Evolutionary conservation across 2,888 invertebrate genomes (phyloP), one percentile per base, ranked within the genome.

Genomic region (Ischnus inquisitorius): DNA sequence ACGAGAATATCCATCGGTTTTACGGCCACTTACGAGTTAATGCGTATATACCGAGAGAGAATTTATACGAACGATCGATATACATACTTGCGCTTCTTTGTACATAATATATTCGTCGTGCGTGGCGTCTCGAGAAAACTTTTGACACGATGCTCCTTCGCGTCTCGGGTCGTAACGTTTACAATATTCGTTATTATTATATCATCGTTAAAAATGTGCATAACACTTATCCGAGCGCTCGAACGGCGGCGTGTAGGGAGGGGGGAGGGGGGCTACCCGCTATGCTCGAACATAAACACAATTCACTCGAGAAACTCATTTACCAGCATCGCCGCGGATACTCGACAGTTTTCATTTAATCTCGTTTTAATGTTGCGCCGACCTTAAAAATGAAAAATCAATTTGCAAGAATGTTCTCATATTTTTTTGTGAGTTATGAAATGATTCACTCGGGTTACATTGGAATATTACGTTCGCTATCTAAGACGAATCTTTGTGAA

Each of bases 1-100:
- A 51, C 60, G 79, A 72, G 71, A 48, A 71, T 71, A 65, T 79
- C 79, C 64, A 74, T 34, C 43, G 79, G 54, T 57, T 84, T 81
- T 84, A 72, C 79, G n/a, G 74, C 74, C 77, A 74, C 68, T 74
- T 64, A 74, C 43, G 68, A 46, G 64, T 54, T 68, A 74, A 72
- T 72, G 76, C 64, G 22, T 25, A 34, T 64, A 60, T 71, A 65
- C 57, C 43, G 12, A 25, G 43, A 84, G 74, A 68, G 62, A 75
- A 75, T 81, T 84, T 79, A 60, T 80, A 75, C 62, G 46, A 51
- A 64, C 46, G 48, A 51, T 78, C 48, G 72, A 81, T 81, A 69
- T 77, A 54, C 46, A 68, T 54, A 65, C 43, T 65, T 46, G 16
- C 14, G 14, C 14, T 62, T n/a, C 14, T 62, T 4, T 43, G 25